Base-by-base conservation (phyloP, 2,888 invertebrate species). In the Lasioglossum lativentre region DNA sequence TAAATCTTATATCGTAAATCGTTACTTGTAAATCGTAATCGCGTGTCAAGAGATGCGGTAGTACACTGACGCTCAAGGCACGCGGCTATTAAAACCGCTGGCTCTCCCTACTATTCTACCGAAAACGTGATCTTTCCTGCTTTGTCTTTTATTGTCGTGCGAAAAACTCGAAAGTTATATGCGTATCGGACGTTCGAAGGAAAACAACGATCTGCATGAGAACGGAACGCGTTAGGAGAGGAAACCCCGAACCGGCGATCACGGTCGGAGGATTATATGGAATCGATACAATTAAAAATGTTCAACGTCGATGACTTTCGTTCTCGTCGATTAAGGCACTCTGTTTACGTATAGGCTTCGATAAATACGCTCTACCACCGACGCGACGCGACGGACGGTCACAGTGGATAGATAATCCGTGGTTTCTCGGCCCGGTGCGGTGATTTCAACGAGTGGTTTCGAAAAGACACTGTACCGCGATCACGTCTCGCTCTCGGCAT, bases 61-160 rank as follows among this genome's bases (percentile, higher is more conserved):
- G 14, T 59, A 59, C 10, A n/a, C 52, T 16, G 85, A 89, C 84
- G 87, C 89, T 88, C 90, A 92, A 92, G 92, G 92, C 91, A 91
- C 92, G 87, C 88, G 87, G 86, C 88, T 83, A 74, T 72, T 70
- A 82, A 82, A 84, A 75, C 12, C 81, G 74, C 73, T 63, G 81
- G 56, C 72, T 72, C 45, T 38, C 78, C 27, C 66, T 47, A 4
- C 0, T 42, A 42, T 66, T n/a, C 66, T 34, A 59, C 47, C 77
- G 42, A 42, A 34, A 82, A 75, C 56, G 75, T 30, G 30, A n/a
- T 75, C 16, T 10, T 77, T 63, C 52, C n/a, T 63, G 59, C 47
- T 34, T 38, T 59, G 47, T 14, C 23, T 19, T 59, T 83, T 86
- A 86, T 86, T 86, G 82, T 86, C 82, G 70, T 77, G 38, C 56